Evolutionary conservation across 2,113 vertebrate species (phyloP).

Genomic region (Atractosteus spatula): DNA sequence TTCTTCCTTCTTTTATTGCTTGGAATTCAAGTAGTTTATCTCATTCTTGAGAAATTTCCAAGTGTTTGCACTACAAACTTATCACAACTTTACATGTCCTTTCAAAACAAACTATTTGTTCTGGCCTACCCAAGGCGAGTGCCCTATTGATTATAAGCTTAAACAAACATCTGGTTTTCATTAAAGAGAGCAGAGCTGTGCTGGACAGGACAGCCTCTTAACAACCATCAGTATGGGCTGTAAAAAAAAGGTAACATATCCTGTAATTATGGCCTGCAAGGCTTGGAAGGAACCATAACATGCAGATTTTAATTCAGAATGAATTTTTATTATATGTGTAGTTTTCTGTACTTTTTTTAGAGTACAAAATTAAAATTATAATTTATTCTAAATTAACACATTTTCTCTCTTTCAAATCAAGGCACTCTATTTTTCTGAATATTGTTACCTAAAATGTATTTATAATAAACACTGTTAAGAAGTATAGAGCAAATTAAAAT

Average conservation of each 20-base stretch:
- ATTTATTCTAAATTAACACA: no score
- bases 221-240: conserved; percentile 68
- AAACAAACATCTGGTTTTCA: conserved; percentile 87
- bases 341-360: conserved; percentile 34
- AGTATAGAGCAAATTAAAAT: no score
- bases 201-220: conserved; percentile 68
- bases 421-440: no score
- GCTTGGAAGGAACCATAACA: conserved; percentile 57
- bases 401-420: no score
- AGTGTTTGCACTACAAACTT: conserved; percentile 56
- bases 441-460: no score
- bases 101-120: conserved; percentile 79
- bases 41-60: conserved; percentile 56
- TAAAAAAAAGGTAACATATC: conserved; percentile 81
- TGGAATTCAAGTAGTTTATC: conserved; percentile 78
- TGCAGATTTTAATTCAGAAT: conserved; percentile 68
- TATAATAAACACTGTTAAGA: no score
- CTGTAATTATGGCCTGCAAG: conserved; percentile 78
- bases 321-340: conserved; percentile 71
- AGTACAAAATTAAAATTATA: no score
- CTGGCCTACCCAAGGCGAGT: conserved; percentile 70
- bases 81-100: conserved; percentile 67
- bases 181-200: conserved; percentile 70
- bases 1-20: conserved; percentile 34
- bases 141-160: conserved; percentile 80